phyloP scores from a whole-genome alignment of 2,888 invertebrate genomes.

The Endomychus coccineus region DNA sequence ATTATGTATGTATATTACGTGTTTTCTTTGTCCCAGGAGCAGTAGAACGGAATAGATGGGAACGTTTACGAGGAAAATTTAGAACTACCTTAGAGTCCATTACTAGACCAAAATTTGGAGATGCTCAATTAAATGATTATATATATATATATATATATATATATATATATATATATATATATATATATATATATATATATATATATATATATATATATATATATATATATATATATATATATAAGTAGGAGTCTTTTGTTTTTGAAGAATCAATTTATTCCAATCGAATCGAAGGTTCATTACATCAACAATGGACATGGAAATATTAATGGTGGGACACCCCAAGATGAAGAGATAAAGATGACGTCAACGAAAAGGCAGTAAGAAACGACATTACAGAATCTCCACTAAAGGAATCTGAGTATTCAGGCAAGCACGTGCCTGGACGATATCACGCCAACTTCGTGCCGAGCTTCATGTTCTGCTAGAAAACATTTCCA shows the following conservation, averaged over 20 bases:
- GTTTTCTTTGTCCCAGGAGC: neutral
- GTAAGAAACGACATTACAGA: neutral
- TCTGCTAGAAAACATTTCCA: neutral
- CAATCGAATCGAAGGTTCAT: neutral
- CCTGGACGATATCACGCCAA: neutral
- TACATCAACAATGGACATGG: neutral
- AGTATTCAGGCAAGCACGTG: too few species aligned
- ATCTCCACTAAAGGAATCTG: conserved; percentile 1
- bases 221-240: too few species aligned
- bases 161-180: too few species aligned
- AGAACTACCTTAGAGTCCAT: neutral
- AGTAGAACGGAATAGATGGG: neutral
- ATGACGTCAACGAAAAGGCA: neutral
- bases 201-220: too few species aligned
- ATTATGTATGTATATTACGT: neutral
- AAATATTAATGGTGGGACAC: neutral
- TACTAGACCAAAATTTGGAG: conserved; percentile 2
- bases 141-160: neutral
- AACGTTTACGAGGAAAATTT: conserved; percentile 2
- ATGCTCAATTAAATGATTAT: neutral
- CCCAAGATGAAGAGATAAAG: neutral
- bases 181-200: too few species aligned
- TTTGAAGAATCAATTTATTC: conserved; percentile 4
- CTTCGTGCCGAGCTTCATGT: neutral
- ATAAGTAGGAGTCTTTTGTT: conserved; percentile 7